These are phyloP conservation scores for Fundulus diaphanus DNA, from an alignment of 2,797 vertebrate species.

Conservation along the genomic window DNA sequence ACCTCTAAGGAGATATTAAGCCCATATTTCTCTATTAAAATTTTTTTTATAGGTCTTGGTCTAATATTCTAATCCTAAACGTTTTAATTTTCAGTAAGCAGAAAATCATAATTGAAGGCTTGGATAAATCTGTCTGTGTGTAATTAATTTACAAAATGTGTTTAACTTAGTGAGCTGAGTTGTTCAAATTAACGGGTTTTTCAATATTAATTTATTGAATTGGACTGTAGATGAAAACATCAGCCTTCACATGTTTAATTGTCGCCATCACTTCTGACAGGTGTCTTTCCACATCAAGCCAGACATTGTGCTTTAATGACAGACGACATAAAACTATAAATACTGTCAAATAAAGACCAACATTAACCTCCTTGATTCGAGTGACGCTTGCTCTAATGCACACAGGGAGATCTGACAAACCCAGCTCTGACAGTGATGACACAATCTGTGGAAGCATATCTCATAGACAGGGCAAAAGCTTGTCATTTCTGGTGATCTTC, in stretches of 20 bases:
- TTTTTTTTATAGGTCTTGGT: background rate
- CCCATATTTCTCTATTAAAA: background rate
- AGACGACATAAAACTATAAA: constrained; percentile 21
- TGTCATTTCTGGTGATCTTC: constrained; percentile 23
- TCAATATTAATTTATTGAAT: background rate
- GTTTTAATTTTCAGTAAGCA: background rate
- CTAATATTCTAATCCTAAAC: background rate
- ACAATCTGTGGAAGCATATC: constrained; percentile 21
- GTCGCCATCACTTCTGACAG: background rate
- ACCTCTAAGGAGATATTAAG: background rate
- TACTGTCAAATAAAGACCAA: constrained; percentile 19
- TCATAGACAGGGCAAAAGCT: constrained; percentile 41
- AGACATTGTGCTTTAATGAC: constrained; percentile 14
- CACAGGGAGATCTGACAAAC: constrained; percentile 37
- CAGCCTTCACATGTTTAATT: background rate
- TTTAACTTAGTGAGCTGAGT: too few relatives aligned
- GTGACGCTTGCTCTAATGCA: constrained; percentile 17
- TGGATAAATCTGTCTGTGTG: background rate
- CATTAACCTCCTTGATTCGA: constrained; percentile 33
- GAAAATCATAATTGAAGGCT: background rate
- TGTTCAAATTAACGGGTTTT: background rate
- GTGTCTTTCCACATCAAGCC: constrained; percentile 3
- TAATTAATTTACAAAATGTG: background rate
- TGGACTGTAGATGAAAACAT: background rate
- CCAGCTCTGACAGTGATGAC: constrained; percentile 38